These are phyloP conservation scores for Tychaedon coryphoeus DNA, from an alignment of 2,113 vertebrate genomes.

Conservation along the genomic window DNA sequence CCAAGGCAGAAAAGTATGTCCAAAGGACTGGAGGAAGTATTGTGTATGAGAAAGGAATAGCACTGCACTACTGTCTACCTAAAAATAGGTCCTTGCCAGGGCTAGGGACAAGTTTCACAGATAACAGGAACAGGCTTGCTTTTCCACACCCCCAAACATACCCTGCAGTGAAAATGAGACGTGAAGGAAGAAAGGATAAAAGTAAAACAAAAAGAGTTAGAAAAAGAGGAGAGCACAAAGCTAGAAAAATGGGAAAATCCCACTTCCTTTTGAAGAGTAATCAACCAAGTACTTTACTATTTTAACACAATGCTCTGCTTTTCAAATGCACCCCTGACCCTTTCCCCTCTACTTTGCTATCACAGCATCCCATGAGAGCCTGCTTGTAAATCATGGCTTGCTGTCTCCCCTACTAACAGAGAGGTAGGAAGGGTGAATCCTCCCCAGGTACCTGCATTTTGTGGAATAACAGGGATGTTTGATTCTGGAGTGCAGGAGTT, in stretches of 20 bases:
- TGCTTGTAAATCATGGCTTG: neutral
- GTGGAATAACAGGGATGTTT: neutral
- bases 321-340: neutral
- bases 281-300: neutral
- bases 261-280: neutral
- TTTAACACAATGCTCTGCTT: neutral
- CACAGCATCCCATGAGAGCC: neutral
- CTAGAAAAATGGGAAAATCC: neutral
- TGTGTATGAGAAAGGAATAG: neutral
- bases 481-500: neutral
- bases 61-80: neutral
- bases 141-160: neutral
- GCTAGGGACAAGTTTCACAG: neutral
- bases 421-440: neutral
- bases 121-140: conserved; percentile 15
- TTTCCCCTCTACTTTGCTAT: neutral
- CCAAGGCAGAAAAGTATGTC: neutral
- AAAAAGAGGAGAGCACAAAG: neutral
- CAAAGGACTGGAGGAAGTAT: neutral
- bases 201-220: neutral
- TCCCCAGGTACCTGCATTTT: neutral
- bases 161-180: neutral
- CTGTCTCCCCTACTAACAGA: neutral
- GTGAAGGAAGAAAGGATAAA: neutral
- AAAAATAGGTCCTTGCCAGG: conserved; percentile 21